Conservation (phyloP, 2,888 invertebrate genomes). For the Drosophila mettleri region DNA sequence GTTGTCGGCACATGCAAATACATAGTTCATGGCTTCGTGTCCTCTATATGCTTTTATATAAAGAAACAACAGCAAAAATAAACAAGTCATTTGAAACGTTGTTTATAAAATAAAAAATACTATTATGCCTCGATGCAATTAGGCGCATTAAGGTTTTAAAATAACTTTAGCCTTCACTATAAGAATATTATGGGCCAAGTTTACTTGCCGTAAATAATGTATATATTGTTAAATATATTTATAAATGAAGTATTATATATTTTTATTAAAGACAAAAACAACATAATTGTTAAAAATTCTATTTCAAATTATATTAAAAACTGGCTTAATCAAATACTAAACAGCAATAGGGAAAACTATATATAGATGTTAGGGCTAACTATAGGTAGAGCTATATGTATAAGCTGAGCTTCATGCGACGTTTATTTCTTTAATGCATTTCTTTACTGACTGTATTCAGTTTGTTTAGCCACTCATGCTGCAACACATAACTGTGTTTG, state of each 20-base stretch:
- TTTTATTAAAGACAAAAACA: background rate
- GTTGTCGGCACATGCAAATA: conserved; percentile 12
- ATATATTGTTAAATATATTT: background rate
- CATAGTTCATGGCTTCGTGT: background rate
- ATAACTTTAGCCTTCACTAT: conserved; percentile 1
- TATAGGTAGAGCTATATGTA: background rate
- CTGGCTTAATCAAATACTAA: background rate
- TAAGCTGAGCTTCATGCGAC: background rate
- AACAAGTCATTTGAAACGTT: conserved; percentile 9
- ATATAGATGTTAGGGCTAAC: background rate
- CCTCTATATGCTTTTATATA: background rate
- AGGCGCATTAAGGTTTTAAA: conserved; percentile 8
- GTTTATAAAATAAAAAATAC: background rate
- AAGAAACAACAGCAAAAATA: background rate
- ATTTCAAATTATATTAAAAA: background rate
- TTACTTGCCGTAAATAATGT: background rate
- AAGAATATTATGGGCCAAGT: background rate
- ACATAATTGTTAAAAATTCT: background rate
- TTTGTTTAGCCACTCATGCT: background rate
- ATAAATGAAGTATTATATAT: background rate
- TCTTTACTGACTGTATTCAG: background rate
- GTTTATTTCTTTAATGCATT: too few species aligned
- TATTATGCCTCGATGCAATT: conserved; percentile 1
- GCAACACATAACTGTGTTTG: background rate
- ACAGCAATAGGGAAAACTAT: too few species aligned